A percentile compares a stretch with the other conserved stretches of the same genome.
These are phyloP conservation scores for Tricholauxania praeusta DNA, from an alignment of 2,888 invertebrate genomes.

Conservation along the genomic window DNA sequence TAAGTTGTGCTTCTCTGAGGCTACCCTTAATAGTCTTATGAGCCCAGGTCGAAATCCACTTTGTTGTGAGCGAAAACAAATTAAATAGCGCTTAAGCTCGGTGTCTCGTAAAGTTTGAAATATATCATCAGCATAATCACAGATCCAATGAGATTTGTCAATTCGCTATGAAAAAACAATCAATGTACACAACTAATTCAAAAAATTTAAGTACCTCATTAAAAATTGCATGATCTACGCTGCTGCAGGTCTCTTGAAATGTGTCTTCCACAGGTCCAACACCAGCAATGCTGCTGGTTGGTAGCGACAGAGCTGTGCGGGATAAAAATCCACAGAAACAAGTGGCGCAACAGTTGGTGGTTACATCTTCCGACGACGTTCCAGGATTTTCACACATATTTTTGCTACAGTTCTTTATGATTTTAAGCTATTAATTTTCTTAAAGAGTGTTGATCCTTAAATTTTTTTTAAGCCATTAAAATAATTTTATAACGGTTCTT, in stretches of 20 bases:
- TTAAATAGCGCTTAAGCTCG: constrained; percentile 56
- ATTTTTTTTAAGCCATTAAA: too few species aligned
- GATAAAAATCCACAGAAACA: constrained; percentile 23
- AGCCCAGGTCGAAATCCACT: constrained; percentile 52
- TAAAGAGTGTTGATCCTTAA: too few species aligned
- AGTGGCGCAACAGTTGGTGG: neutral
- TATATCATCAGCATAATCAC: constrained; percentile 63
- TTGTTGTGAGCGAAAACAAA: constrained; percentile 58
- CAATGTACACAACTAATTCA: too few species aligned
- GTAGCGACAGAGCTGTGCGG: neutral
- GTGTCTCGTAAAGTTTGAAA: constrained; percentile 57
- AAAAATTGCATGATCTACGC: neutral
- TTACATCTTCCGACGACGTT: neutral
- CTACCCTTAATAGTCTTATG: constrained; percentile 54
- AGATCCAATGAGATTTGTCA: constrained; percentile 55
- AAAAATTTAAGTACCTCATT: neutral
- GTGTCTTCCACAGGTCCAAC: constrained; percentile 10
- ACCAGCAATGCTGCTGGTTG: neutral
- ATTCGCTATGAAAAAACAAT: constrained; percentile 45
- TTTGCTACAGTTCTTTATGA: neutral
- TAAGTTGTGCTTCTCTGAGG: constrained; percentile 53
- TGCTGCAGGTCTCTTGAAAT: neutral
- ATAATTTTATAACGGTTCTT: too few species aligned
- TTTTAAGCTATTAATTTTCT: too few species aligned
- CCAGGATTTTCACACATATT: constrained; percentile 21